Percentiles rank a stretch among this genome's conserved stretches.
Conservation (phyloP, 2,797 vertebrate species). For the Remorina albescens region DNA sequence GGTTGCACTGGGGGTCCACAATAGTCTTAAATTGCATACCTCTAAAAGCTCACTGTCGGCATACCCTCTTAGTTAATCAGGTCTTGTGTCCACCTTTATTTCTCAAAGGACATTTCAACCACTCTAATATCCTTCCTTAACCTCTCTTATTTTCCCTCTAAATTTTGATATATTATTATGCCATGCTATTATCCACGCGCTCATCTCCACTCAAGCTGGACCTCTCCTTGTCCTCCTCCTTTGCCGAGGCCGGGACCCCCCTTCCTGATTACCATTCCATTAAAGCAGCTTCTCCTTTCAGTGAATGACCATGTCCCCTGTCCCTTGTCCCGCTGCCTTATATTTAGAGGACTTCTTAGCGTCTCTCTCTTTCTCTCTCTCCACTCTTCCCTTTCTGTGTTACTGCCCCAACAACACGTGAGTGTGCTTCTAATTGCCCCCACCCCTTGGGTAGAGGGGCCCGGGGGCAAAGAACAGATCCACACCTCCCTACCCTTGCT, state of each 20-base stretch:
- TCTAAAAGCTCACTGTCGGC: slow-evolving; percentile 78
- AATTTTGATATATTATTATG: slow-evolving; percentile 86
- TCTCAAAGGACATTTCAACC: slow-evolving; percentile 82
- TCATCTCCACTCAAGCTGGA: slow-evolving; percentile 78
- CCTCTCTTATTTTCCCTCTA: slow-evolving; percentile 84
- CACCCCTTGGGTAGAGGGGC: slow-evolving; percentile 58
- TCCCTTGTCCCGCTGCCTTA: slow-evolving; percentile 73
- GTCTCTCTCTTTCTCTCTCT: slow-evolving; percentile 45
- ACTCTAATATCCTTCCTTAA: slow-evolving; percentile 83
- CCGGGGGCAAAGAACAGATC: slow-evolving; percentile 67
- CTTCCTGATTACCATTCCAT: slow-evolving; percentile 84
- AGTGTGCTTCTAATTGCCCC: slow-evolving; percentile 78
- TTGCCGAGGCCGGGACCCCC: slow-evolving; percentile 78
- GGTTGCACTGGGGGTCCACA: slow-evolving; percentile 53
- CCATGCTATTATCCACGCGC: slow-evolving; percentile 80
- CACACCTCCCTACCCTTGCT: slow-evolving; percentile 66
- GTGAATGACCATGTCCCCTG: slow-evolving; percentile 75
- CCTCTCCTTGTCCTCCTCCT: slow-evolving; percentile 83
- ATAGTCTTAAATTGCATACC: slow-evolving; percentile 69
- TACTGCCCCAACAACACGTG: slow-evolving; percentile 72
- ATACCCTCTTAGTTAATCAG: slow-evolving; percentile 81
- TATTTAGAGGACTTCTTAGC: slow-evolving; percentile 79
- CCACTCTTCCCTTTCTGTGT: slow-evolving; percentile 63
- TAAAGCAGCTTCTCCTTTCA: slow-evolving; percentile 79
- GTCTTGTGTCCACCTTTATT: slow-evolving; percentile 77